A percentile compares a stretch with the other conserved stretches of the same genome.
Conservation (phyloP, 1,140 invertebrate genomes). For the Gonioctena quinquepunctata region DNA sequence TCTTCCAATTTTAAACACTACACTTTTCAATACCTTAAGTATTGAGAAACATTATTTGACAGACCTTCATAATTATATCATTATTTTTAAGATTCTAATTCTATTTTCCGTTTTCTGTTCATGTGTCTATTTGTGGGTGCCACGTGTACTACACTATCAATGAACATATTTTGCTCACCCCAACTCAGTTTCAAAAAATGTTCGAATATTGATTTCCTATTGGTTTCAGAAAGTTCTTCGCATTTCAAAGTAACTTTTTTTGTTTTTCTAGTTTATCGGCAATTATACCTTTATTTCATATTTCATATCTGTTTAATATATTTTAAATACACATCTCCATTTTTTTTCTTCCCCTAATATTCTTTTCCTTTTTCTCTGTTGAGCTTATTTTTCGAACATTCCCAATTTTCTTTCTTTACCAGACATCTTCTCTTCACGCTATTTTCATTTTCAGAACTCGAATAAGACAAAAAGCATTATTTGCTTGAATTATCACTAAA, state of each 20-base stretch:
- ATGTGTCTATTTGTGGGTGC: not conserved
- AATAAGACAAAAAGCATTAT: not conserved
- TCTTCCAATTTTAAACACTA: not conserved
- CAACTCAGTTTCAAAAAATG: not conserved
- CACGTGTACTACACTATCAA: not conserved
- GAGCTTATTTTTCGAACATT: not conserved
- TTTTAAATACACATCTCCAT: not conserved
- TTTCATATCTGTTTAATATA: not conserved
- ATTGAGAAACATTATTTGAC: not conserved
- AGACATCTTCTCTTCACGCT: not conserved
- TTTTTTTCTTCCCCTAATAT: not conserved
- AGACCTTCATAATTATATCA: not conserved
- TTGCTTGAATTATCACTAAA: not conserved
- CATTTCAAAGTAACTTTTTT: not conserved
- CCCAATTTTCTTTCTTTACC: not conserved
- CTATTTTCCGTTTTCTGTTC: not conserved
- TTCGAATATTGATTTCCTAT: not conserved
- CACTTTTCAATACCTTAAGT: not conserved
- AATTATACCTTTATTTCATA: not conserved
- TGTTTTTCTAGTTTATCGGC: not conserved
- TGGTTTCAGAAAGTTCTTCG: not conserved
- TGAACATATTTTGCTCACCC: not conserved
- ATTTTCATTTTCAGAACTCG: not conserved
- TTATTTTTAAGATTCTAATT: not conserved
- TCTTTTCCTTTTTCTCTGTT: not conserved